Conservation (phyloP, 2,888 invertebrate genomes). For the Schrankia costaestrigalis region DNA sequence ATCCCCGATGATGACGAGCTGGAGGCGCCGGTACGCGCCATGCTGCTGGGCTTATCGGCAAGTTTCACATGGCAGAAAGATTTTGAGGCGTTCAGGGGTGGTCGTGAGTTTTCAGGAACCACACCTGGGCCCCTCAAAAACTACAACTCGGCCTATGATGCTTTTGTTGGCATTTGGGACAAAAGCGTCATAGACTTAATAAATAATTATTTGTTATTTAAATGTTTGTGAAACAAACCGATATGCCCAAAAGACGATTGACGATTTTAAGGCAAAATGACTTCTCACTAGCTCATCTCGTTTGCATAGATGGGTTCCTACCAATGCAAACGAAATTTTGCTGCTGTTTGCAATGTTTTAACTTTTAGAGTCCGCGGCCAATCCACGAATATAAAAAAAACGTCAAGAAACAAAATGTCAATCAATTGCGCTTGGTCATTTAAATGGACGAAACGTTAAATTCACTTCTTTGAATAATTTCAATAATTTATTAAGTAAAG, state of each 20-base stretch:
- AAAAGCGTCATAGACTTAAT: conserved; percentile 20
- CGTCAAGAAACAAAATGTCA: too few species aligned
- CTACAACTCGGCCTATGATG: conserved; percentile 22
- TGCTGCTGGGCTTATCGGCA: background rate
- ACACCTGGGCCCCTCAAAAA: conserved; percentile 20
- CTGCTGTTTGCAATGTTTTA: background rate
- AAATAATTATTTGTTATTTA: too few species aligned
- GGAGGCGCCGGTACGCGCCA: background rate
- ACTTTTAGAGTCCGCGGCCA: too few species aligned
- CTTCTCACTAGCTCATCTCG: background rate
- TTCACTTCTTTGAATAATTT: too few species aligned
- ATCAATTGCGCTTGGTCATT: too few species aligned
- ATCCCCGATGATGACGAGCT: background rate
- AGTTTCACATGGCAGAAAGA: background rate
- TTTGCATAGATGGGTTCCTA: conserved; percentile 9
- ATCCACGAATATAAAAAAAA: too few species aligned
- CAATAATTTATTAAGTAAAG: too few species aligned
- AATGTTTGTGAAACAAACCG: conserved; percentile 23
- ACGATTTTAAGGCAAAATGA: background rate
- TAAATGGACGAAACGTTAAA: too few species aligned
- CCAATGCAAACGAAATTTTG: conserved; percentile 15
- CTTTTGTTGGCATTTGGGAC: conserved; percentile 20
- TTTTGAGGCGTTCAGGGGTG: background rate
- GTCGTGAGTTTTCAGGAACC: too few species aligned
- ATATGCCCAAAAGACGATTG: too few species aligned